Base-by-base conservation (phyloP, 2,113 vertebrate species). In the Gallinago undulata region DNA sequence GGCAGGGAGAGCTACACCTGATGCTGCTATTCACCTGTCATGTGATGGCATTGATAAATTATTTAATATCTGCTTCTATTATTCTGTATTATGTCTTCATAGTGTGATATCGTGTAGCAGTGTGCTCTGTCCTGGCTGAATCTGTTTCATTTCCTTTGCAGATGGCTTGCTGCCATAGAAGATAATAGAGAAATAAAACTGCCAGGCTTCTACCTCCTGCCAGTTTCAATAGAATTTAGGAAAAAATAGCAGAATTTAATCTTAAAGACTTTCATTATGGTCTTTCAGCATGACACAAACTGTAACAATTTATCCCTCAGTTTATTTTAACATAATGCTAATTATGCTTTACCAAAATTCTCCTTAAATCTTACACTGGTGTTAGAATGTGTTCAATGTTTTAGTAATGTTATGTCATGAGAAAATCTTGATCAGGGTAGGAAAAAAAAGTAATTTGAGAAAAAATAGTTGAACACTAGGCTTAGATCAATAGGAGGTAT, bases 61-160 rank as follows among this genome's bases (percentile, higher is more conserved):
- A 93, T 94, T 96, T 95, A 91, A 94, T 93, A 96, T 94, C 59
- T 92, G 33, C n/a, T 82, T 68, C 64, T 97, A 96, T 89, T 84
- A 81, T 89, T 78, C 75, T 53, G 33, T 51, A 51, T 89, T 94
- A 87, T 87, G 67, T 89, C 84, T 96, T 95, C 86, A 89, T 89
- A 76, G 35, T 55, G 14, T 95, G 91, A 90, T 96, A 94, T 91
- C 89, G 93, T 79, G 67, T 89, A 89, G 66, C 55, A 87, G 18
- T 50, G 67, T 3, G 7, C 18, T 82, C 66, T 95, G 31, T 45
- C 59, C 18, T 72, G 53, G 30, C 62, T 91, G 25, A 94, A 84
- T 87, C 80, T 69, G 22, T 94, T 96, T 95, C 50, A 94, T 96
- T 96, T 97, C 96, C 96, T 89, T 84, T 85, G 66, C 19, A 84